Evolutionary conservation across 2,888 invertebrate genomes (phyloP).

Genomic region (Heliconius ismenius): DNA sequence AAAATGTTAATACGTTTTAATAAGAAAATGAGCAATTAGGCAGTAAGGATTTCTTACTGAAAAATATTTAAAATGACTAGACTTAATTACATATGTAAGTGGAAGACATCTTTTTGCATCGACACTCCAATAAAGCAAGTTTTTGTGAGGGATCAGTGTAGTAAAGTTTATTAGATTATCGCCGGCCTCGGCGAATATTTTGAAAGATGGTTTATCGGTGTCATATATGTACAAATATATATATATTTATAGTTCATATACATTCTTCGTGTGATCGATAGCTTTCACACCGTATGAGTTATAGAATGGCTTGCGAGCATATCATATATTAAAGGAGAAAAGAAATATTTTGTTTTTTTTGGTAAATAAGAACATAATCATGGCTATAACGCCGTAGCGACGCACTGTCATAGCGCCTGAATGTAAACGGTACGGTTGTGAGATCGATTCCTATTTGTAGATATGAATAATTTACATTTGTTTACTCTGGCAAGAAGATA

Average conservation of each 20-base stretch:
- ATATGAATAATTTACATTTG: too few relatives aligned
- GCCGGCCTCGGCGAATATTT: conserved; percentile 43
- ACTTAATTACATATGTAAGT: conserved; percentile 21
- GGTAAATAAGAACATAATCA: background rate
- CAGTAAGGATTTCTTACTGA: background rate
- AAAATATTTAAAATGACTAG: background rate
- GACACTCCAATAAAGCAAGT: conserved; percentile 45
- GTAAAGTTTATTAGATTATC: conserved; percentile 49
- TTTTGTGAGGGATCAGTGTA: conserved; percentile 44
- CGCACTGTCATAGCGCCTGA: too few relatives aligned
- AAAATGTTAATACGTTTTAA: too few relatives aligned
- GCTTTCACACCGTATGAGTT: conserved; percentile 24
- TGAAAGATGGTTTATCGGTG: conserved; percentile 47
- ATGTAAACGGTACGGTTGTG: too few relatives aligned
- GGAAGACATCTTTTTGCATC: conserved; percentile 36
- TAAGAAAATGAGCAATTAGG: too few relatives aligned
- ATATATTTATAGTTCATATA: conserved; percentile 28
- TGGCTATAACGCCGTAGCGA: too few relatives aligned
- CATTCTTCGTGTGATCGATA: conserved; percentile 16
- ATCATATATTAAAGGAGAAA: background rate
- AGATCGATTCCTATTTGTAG: too few relatives aligned
- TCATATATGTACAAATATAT: conserved; percentile 39
- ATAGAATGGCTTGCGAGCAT: background rate
- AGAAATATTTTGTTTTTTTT: too few relatives aligned
- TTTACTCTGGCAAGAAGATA: too few relatives aligned